phyloP scores from a whole-genome alignment of 2,888 invertebrate species.

The Minunthozetes semirufus region DNA sequence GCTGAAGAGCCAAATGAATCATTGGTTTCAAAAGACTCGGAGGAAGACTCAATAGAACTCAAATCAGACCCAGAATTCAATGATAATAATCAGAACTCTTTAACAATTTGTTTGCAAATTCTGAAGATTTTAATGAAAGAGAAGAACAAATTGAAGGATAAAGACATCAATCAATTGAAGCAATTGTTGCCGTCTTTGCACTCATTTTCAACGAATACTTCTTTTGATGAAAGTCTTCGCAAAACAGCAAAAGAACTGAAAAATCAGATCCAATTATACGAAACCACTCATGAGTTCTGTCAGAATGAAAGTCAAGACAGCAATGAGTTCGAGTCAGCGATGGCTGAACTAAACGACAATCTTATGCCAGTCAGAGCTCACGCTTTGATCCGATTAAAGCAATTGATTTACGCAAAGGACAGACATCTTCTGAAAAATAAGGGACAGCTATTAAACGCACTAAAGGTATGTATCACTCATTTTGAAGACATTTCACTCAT shows the following conservation, averaged over 20 bases:
- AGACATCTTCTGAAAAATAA: slow-evolving; percentile 59
- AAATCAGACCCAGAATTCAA: not conserved
- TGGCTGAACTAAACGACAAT: slow-evolving; percentile 62
- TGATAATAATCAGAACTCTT: slow-evolving; percentile 1
- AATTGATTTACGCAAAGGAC: slow-evolving; percentile 63
- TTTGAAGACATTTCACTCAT: slow-evolving; percentile 44
- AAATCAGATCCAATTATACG: not conserved
- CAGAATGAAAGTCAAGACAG: not conserved
- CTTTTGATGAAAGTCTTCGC: not conserved
- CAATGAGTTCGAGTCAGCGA: slow-evolving; percentile 56
- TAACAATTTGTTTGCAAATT: slow-evolving; percentile 27
- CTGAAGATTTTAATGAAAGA: slow-evolving; percentile 4
- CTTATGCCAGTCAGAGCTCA: slow-evolving; percentile 73
- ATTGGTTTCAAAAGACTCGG: not conserved
- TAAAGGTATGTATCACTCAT: slow-evolving; percentile 56
- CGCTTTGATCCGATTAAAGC: slow-evolving; percentile 64
- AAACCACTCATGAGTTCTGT: not conserved
- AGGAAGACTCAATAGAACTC: not conserved
- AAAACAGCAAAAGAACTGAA: slow-evolving; percentile 18
- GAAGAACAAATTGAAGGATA: not conserved
- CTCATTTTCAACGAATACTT: not conserved
- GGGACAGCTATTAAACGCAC: slow-evolving; percentile 61
- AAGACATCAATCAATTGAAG: slow-evolving; percentile 11
- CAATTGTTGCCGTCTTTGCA: not conserved
- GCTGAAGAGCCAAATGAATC: slow-evolving; percentile 2